phyloP scores from a whole-genome alignment of 2,797 vertebrate genomes.

The Austrolebias charrua region DNA sequence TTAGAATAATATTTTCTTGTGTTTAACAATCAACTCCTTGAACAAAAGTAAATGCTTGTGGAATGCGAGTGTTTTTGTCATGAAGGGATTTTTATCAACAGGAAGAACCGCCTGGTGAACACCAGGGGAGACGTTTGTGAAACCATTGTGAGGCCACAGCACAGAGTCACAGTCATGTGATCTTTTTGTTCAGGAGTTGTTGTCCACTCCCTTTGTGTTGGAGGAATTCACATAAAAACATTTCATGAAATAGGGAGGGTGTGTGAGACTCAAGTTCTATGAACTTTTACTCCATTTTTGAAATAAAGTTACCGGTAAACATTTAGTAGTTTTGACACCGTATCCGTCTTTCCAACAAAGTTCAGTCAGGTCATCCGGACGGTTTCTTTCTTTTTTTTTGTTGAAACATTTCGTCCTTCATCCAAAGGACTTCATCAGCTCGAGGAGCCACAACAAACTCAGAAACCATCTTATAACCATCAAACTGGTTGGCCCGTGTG shows the following conservation, averaged over 20 bases:
- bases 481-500: too few relatives aligned
- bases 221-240: constrained; percentile 33
- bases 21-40: constrained; percentile 26
- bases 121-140: constrained; percentile 38
- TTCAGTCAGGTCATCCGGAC: too few relatives aligned
- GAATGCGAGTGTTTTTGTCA: constrained; percentile 62
- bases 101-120: constrained; percentile 64
- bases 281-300: neutral
- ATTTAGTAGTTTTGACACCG: neutral
- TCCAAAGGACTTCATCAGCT: too few relatives aligned
- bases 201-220: constrained; percentile 35
- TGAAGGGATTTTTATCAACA: constrained; percentile 73
- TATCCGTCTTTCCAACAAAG: constrained; percentile 9
- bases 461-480: too few relatives aligned
- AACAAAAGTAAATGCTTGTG: constrained; percentile 30
- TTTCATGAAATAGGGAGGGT: neutral
- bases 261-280: neutral
- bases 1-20: constrained; percentile 17
- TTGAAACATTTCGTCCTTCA: too few relatives aligned
- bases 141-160: constrained; percentile 47
- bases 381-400: too few relatives aligned
- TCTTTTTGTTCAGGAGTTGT: constrained; percentile 33
- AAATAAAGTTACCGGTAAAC: neutral
- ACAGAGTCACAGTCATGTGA: constrained; percentile 34
- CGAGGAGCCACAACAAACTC: too few relatives aligned